Evolutionary conservation across 2,113 vertebrate species (phyloP), one percentile per base, ranked within the genome.

Genomic region (Tringa solitaria): DNA sequence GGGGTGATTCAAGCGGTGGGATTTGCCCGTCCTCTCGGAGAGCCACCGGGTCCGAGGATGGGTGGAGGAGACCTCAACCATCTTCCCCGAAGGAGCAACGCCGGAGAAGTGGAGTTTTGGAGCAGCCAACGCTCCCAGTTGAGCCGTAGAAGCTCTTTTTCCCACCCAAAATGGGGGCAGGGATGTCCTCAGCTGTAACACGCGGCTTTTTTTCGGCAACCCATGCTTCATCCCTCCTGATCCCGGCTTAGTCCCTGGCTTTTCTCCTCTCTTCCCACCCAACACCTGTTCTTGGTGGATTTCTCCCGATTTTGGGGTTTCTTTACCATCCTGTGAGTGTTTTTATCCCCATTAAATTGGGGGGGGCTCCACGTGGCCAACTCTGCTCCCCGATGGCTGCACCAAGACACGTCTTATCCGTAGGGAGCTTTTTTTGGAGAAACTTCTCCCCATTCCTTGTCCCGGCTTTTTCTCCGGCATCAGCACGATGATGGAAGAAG

Each of bases 361-460:
- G 41, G 41, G 57, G 8, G 14, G 10, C 35, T 61, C 45, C 11
- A 0, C 6, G 50, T 9, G 21, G 59, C 57, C 4, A 1, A n/a
- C 14, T 53, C 64, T 17, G 0, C 28, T 70, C 54, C 64, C 46
- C 37, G 3, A 0, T 12, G 12, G 57, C 67, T 18, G 68, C 3
- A 0, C 12, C 68, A 0, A 0, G 33, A 37, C 1, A 2, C 4
- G 45, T n/a, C 17, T 61, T 27, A n/a, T 41, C 68, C 30, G 0
- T 59, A 17, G 35, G 74, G 51, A 91, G 4, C 28, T 1, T 39
- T 43, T 30, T 7, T 17, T 0, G 4, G 61, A 56, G 39, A 33
- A 35, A 20, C 18, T 16, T 45, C 6, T 32, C 46, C 60, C 60
- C 3, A 0, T 7, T 32, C 21, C 41, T 17, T 37, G 46, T 20